A percentile compares a stretch with the other conserved stretches of the same genome.
Evolutionary conservation across 1,140 invertebrate species (phyloP).

Genomic region (Hylaeus volcanicus): DNA sequence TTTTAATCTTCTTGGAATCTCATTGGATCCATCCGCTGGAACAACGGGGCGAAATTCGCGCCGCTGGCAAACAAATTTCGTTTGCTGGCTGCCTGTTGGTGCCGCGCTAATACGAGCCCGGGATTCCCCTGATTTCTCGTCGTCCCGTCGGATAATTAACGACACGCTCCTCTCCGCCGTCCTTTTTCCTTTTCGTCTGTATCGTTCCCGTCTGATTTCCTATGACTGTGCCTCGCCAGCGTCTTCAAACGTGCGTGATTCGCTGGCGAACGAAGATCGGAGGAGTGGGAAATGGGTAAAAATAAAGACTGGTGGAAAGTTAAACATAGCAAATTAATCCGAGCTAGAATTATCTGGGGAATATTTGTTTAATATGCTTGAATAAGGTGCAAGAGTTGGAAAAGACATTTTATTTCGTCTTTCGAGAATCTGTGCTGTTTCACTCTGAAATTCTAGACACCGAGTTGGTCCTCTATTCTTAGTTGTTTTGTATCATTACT

Average conservation of each 20-base stretch:
- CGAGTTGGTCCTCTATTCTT: too few species aligned
- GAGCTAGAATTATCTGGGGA: too few species aligned
- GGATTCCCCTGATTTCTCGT: constrained; percentile 19
- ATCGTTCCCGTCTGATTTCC: not conserved
- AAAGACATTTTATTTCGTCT: too few species aligned
- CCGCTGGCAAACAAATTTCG: constrained; percentile 63
- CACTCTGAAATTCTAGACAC: too few species aligned
- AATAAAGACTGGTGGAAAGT: too few species aligned
- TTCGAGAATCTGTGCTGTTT: too few species aligned
- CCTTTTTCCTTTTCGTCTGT: not conserved
- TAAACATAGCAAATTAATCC: too few species aligned
- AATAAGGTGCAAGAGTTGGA: too few species aligned
- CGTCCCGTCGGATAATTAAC: constrained; percentile 22
- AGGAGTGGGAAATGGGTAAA: too few species aligned
- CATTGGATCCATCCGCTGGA: constrained; percentile 64
- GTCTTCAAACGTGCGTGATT: not conserved
- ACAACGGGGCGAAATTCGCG: constrained; percentile 58
- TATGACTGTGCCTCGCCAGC: not conserved
- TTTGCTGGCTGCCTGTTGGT: constrained; percentile 36
- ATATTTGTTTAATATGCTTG: too few species aligned
- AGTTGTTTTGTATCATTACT: too few species aligned
- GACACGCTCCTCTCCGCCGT: not conserved
- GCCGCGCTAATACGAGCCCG: constrained; percentile 36
- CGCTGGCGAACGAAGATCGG: not conserved
- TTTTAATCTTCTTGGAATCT: constrained; percentile 69